These are phyloP conservation scores for Bryconaethiops microstoma DNA, from an alignment of 2,797 vertebrate species.

Conservation along the genomic window DNA sequence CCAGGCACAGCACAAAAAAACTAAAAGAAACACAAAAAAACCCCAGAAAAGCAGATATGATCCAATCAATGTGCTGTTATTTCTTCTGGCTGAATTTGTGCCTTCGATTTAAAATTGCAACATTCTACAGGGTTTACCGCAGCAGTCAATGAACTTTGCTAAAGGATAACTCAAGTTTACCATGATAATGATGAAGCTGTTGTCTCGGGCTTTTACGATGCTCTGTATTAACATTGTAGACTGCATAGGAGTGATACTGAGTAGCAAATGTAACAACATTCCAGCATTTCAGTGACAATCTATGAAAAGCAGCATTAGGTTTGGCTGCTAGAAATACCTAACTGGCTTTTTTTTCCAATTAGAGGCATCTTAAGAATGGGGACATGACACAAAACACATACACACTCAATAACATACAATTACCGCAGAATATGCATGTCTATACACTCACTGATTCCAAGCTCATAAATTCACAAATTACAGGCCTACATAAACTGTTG, in stretches of 20 bases:
- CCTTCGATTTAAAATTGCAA: constrained; percentile 72
- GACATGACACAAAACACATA: constrained; percentile 10
- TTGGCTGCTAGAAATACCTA: neutral
- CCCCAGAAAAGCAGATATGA: constrained; percentile 4
- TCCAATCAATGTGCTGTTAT: constrained; percentile 57
- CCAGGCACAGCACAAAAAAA: constrained; percentile 28
- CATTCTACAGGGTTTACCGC: constrained; percentile 73
- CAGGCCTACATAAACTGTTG: neutral
- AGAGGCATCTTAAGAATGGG: neutral
- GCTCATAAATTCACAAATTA: constrained; percentile 1
- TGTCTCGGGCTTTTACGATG: constrained; percentile 41
- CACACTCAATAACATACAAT: neutral
- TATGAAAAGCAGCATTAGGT: constrained; percentile 7
- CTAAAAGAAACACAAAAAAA: neutral
- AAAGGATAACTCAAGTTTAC: constrained; percentile 25
- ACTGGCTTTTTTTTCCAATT: constrained; percentile 1
- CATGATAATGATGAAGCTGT: constrained; percentile 17
- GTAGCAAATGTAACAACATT: constrained; percentile 40
- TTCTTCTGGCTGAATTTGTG: constrained; percentile 76
- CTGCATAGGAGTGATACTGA: constrained; percentile 32
- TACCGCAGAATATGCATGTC: constrained; percentile 19
- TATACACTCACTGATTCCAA: constrained; percentile 1
- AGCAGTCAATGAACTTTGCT: constrained; percentile 62
- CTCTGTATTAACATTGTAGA: constrained; percentile 29
- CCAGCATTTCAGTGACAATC: constrained; percentile 37